Evolutionary conservation across 2,888 invertebrate species (phyloP).

Genomic region (Melinaea menophilus): DNA sequence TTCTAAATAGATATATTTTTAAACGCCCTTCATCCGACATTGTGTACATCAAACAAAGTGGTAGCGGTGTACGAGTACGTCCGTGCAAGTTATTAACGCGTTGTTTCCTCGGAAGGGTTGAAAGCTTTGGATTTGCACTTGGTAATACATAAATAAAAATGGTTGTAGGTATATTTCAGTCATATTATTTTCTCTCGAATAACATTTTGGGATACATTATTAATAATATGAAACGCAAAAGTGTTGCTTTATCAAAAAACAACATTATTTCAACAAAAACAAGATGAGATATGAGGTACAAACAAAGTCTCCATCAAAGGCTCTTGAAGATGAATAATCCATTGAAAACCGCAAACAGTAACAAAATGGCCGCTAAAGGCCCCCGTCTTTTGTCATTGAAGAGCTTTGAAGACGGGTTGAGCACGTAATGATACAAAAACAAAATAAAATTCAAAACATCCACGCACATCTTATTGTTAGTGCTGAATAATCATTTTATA

Average conservation of each 20-base stretch:
- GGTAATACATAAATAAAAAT: no score
- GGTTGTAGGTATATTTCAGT: no score
- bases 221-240: no score
- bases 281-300: conserved; percentile 11
- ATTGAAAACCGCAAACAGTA: conserved; percentile 20
- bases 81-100: conserved; percentile 37
- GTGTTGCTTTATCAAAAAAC: no score
- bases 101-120: conserved; percentile 31
- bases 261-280: background rate
- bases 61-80: conserved; percentile 33
- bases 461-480: conserved; percentile 9
- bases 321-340: conserved; percentile 28
- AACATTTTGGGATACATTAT: no score
- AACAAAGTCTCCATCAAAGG: conserved; percentile 34
- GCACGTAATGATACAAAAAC: conserved; percentile 51
- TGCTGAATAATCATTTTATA: conserved; percentile 29
- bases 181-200: no score
- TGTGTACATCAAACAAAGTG: conserved; percentile 3
- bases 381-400: conserved; percentile 46
- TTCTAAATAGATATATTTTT: background rate
- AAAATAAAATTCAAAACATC: conserved; percentile 13
- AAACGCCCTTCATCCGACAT: background rate
- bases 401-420: conserved; percentile 51
- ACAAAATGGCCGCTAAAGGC: conserved; percentile 40
- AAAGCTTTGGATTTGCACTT: background rate